A percentile compares a stretch with the other conserved stretches of the same genome.
Evolutionary conservation across 2,113 vertebrate genomes (phyloP).

Genomic region (Ammodytes dubius): DNA sequence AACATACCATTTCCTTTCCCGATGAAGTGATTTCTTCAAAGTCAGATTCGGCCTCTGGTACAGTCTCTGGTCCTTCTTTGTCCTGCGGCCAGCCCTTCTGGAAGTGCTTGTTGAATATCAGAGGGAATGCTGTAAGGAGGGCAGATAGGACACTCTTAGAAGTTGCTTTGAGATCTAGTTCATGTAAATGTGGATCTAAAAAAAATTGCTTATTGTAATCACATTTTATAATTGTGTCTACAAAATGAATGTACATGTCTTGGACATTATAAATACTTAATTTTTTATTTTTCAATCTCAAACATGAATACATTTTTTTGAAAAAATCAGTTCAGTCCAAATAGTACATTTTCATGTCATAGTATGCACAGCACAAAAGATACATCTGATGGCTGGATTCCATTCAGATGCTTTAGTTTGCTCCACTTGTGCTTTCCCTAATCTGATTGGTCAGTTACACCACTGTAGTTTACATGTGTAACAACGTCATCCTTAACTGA

Average conservation of each 20-base stretch:
- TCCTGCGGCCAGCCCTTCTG: conserved; percentile 37
- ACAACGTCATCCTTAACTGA: too few relatives aligned
- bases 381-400: background rate
- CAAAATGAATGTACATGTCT: background rate
- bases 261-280: background rate
- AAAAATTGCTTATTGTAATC: background rate
- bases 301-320: background rate
- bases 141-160: background rate
- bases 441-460: background rate
- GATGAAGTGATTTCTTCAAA: conserved; percentile 72
- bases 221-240: background rate
- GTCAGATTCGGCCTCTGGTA: conserved; percentile 74
- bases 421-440: background rate
- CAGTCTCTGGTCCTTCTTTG: conserved; percentile 42
- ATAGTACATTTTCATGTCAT: background rate
- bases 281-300: too few relatives aligned
- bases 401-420: background rate
- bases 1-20: conserved; percentile 57
- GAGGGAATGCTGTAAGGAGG: conserved; percentile 73
- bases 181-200: too few relatives aligned
- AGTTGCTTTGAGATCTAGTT: background rate
- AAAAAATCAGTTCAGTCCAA: too few relatives aligned
- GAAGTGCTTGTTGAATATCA: conserved; percentile 76
- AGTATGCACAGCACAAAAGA: background rate
- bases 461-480: background rate